Evolutionary conservation across 2,888 invertebrate genomes (phyloP).

Genomic region (Hyposoter didymator): DNA sequence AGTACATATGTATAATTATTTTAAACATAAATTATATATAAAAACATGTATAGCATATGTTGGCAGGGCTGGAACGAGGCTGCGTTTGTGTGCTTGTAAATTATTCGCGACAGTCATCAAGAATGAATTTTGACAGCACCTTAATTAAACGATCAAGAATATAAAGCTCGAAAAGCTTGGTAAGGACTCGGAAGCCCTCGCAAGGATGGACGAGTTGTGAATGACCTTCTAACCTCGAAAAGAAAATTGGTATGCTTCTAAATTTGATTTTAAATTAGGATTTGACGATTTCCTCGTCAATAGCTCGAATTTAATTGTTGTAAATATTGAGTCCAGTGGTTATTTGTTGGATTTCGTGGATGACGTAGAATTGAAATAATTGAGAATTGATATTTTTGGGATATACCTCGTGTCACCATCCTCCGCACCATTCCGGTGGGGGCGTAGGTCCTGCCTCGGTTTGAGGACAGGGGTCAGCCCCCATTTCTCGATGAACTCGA

Average conservation of each 20-base stretch:
- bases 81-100: not conserved
- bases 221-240: constrained; percentile 1
- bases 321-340: not conserved
- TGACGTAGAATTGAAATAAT: too few relatives aligned
- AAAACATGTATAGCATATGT: constrained; percentile 2
- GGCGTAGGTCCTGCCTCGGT: constrained; percentile 96
- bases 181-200: not conserved
- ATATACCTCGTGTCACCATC: constrained; percentile 90
- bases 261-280: not conserved
- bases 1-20: not conserved
- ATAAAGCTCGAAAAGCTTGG: too few relatives aligned
- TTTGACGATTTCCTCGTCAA: not conserved
- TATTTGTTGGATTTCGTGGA: not conserved
- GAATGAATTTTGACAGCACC: not conserved
- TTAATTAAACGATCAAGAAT: not conserved
- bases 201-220: not conserved
- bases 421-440: constrained; percentile 90
- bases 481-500: constrained; percentile 99
- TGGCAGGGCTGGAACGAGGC: constrained; percentile 6
- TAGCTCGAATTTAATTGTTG: not conserved
- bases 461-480: constrained; percentile 99
- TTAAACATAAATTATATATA: not conserved
- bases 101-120: constrained; percentile 8
- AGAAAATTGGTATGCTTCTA: not conserved
- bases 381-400: constrained; percentile 8